Conservation (phyloP, 2,888 invertebrate genomes). For the Bombylius major region DNA sequence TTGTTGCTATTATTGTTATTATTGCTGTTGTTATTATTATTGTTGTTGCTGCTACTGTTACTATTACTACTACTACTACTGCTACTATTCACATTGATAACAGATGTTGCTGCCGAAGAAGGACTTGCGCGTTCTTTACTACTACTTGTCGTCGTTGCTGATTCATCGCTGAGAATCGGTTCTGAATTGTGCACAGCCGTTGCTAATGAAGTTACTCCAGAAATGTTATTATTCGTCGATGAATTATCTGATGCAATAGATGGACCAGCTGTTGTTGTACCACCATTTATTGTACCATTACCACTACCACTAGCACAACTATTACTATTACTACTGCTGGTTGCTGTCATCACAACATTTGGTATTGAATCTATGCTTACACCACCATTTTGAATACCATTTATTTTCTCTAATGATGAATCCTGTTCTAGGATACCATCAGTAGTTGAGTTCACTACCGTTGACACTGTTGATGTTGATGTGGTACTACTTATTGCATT, state of each 20-base stretch:
- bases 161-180: slow-evolving; percentile 9
- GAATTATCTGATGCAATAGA: not conserved
- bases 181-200: slow-evolving; percentile 7
- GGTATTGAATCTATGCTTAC: not conserved
- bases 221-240: not conserved
- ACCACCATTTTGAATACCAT: slow-evolving; percentile 3
- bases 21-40: not conserved
- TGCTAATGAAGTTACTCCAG: slow-evolving; percentile 1
- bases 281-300: not conserved
- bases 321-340: not conserved
- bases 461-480: slow-evolving; percentile 13
- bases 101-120: slow-evolving; percentile 3
- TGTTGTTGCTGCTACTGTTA: slow-evolving; percentile 3
- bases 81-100: slow-evolving; percentile 18
- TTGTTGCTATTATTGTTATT: not conserved
- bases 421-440: slow-evolving; percentile 4
- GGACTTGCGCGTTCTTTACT: slow-evolving; percentile 6
- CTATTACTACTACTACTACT: slow-evolving; percentile 11
- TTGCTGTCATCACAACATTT: not conserved
- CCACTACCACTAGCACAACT: not conserved
- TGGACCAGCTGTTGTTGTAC: not conserved
- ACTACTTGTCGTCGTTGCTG: not conserved
- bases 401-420: not conserved
- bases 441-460: slow-evolving; percentile 13
- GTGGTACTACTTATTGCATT: slow-evolving; percentile 10